Conservation (phyloP, 1,140 invertebrate genomes). For the Coelopa frigida region DNA sequence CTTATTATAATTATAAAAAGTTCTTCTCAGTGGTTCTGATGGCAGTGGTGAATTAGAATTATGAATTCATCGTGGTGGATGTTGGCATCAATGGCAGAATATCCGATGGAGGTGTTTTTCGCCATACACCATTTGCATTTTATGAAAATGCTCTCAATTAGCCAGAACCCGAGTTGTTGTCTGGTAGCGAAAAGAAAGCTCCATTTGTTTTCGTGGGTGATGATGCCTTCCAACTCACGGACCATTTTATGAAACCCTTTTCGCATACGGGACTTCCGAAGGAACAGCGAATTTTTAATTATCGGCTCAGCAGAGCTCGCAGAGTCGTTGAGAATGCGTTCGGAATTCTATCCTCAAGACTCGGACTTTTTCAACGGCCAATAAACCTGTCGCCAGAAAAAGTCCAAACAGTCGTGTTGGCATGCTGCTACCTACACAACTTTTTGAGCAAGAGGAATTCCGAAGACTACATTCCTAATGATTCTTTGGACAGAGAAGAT, state of each 20-base stretch:
- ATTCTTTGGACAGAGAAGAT: too few relatives aligned
- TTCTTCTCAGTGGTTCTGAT: constrained; percentile 44
- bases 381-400: too few relatives aligned
- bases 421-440: too few relatives aligned
- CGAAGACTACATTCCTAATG: too few relatives aligned
- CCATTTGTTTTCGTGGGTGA: constrained; percentile 46
- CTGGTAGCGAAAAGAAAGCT: constrained; percentile 52
- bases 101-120: constrained; percentile 44
- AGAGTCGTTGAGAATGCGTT: too few relatives aligned
- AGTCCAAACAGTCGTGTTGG: too few relatives aligned
- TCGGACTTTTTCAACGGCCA: too few relatives aligned
- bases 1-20: constrained; percentile 46
- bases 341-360: too few relatives aligned
- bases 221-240: constrained; percentile 46
- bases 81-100: constrained; percentile 41
- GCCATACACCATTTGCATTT: constrained; percentile 23
- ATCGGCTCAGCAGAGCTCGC: too few relatives aligned
- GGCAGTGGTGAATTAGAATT: constrained; percentile 44
- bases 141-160: neutral
- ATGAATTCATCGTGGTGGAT: constrained; percentile 43
- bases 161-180: neutral
- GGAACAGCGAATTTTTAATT: constrained; percentile 1
- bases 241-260: constrained; percentile 46
- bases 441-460: too few relatives aligned
- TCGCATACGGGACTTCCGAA: constrained; percentile 36